phyloP scores from a whole-genome alignment of 2,888 invertebrate species.

The Pyrgus malvae region DNA sequence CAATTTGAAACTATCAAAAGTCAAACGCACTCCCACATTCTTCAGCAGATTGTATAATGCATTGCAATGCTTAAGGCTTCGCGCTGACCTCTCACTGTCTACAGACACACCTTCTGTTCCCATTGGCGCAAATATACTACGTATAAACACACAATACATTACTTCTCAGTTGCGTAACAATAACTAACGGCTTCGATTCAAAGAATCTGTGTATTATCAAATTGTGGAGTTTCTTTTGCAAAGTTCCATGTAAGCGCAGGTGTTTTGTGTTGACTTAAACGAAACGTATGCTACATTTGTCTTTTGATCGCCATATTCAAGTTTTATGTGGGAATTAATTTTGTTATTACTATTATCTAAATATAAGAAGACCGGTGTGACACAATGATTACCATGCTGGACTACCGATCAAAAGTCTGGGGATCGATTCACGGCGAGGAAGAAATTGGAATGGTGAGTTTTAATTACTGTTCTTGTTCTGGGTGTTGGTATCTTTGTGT shows the following conservation, averaged over 20 bases:
- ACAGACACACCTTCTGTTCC: constrained; percentile 21
- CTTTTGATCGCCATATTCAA: not conserved
- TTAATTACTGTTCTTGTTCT: too few species aligned
- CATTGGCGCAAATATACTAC: not conserved
- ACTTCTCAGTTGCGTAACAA: not conserved
- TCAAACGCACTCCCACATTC: constrained; percentile 5
- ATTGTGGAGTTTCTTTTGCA: not conserved
- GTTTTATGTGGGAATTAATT: not conserved
- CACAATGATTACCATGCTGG: too few species aligned
- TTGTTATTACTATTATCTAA: too few species aligned
- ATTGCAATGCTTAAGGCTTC: constrained; percentile 19
- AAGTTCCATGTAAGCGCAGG: not conserved
- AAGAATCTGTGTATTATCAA: constrained; percentile 8
- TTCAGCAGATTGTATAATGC: constrained; percentile 19
- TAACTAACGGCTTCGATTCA: not conserved
- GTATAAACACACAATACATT: constrained; percentile 2
- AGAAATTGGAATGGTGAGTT: too few species aligned
- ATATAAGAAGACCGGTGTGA: too few species aligned
- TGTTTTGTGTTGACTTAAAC: constrained; percentile 18
- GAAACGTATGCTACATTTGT: constrained; percentile 13
- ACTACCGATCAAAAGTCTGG: too few species aligned
- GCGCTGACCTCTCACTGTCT: constrained; percentile 13
- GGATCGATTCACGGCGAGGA: too few species aligned
- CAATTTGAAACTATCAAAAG: not conserved
- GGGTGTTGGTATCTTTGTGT: too few species aligned